Base-by-base conservation (phyloP, 53 echinoderm and acorn worm species). In the Apostichopus leukothele region DNA sequence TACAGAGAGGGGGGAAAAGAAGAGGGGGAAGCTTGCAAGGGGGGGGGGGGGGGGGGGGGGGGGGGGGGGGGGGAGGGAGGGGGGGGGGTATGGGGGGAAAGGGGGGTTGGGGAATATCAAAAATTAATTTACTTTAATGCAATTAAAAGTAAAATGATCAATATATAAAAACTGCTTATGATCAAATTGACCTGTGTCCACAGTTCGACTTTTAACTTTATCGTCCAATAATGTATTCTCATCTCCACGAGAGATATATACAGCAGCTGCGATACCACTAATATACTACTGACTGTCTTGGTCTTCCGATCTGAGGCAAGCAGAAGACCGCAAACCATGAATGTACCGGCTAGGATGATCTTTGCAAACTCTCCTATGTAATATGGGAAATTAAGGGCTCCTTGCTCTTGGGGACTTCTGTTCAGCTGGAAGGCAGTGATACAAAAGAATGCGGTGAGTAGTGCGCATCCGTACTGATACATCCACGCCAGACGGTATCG, bases 391-490 rank as follows among this genome's bases (percentile, higher is more conserved):
- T 8, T 50, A 73, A 85, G 67, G 67, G 67, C 85, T 4, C 85
- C 85, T 51, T 85, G 85, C 14, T 85, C 85, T 39, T 63, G 60
- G 9, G 85, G 67, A 7, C 59, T 67, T 50, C 85, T 21, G 18
- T 39, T 67, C 66, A 85, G 50, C 61, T 85, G 85, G 63, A 85
- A 85, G 26, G 85, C 63, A 8, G 85, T 85, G 66, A 85, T 85
- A 39, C 85, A 85, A 25, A 85, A 85, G 68, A 67, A 85, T 1
- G 85, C 85, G 0, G 85, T 85, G 39, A 85, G 85, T 22, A 85
- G 13, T 39, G 63, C 39, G 50, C 85, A 85, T 3, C 85, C 85
- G 4, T 85, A 85, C 50, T 25, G 85, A 39, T 67, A 85, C 27
- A 67, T 61, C 85, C 85, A 85, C 20, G 85, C 85, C 9, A 85